Conservation (phyloP, 2,888 invertebrate genomes). For the Aproaerema taeniolella region DNA sequence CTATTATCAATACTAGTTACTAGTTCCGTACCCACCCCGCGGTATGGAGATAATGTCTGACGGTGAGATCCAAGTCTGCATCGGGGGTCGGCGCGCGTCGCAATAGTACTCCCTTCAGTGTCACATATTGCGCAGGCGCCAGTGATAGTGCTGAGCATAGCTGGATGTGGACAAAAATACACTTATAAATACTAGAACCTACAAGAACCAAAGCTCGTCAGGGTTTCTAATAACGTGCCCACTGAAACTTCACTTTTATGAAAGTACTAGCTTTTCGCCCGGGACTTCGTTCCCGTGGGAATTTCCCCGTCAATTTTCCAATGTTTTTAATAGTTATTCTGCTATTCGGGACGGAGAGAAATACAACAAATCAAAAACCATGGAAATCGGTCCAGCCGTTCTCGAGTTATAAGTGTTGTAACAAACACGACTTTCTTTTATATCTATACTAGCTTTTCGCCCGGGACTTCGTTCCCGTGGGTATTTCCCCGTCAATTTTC, state of each 20-base stretch:
- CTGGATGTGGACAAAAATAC: conserved; percentile 55
- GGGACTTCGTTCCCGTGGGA: not conserved
- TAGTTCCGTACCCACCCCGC: conserved; percentile 67
- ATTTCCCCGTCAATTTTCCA: not conserved
- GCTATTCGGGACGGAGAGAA: too few relatives aligned
- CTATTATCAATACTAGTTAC: too few relatives aligned
- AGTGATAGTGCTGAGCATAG: conserved; percentile 87
- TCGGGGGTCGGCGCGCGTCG: conserved; percentile 73
- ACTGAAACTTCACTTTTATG: not conserved
- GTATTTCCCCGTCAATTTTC: too few relatives aligned
- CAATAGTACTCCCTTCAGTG: conserved; percentile 90
- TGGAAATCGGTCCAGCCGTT: too few relatives aligned
- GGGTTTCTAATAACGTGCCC: too few relatives aligned
- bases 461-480: too few relatives aligned
- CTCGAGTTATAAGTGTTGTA: too few relatives aligned
- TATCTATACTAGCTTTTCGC: too few relatives aligned
- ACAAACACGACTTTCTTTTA: too few relatives aligned
- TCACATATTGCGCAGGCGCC: conserved; percentile 91
- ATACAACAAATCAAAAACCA: too few relatives aligned
- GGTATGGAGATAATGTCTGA: conserved; percentile 54
- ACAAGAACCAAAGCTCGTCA: not conserved
- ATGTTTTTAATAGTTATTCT: too few relatives aligned
- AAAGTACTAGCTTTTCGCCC: too few relatives aligned
- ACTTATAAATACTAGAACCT: not conserved
- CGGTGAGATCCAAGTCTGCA: conserved; percentile 48